These are phyloP conservation scores for Phataginus tricuspis DNA, from an alignment of 2,797 vertebrate species.

Conservation along the genomic window DNA sequence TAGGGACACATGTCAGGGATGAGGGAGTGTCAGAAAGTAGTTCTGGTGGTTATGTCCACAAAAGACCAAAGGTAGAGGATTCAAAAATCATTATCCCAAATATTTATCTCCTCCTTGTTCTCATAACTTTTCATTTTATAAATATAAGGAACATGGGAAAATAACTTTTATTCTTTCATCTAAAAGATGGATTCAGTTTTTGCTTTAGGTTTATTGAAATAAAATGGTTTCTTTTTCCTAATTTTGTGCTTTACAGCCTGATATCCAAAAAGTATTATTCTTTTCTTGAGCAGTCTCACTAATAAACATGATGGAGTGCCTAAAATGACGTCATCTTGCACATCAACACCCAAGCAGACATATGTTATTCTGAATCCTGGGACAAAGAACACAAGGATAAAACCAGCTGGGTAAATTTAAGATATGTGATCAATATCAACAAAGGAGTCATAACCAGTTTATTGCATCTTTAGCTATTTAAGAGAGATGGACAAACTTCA, in stretches of 20 bases:
- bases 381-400: background rate
- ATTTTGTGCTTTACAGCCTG: background rate
- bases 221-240: background rate
- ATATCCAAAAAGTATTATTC: background rate
- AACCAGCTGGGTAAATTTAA: background rate
- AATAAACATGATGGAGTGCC: background rate
- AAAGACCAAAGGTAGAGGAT: background rate
- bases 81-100: background rate
- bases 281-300: background rate
- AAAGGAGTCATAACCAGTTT: background rate
- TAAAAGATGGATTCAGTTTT: background rate
- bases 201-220: background rate
- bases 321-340: background rate
- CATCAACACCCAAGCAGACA: background rate
- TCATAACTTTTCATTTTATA: background rate
- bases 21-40: background rate
- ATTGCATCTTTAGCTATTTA: constrained; percentile 1
- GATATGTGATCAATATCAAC: background rate
- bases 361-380: background rate
- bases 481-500: background rate
- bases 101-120: background rate
- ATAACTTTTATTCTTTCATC: background rate
- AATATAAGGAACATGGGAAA: background rate
- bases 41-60: background rate
- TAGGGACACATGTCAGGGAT: background rate